Percentiles rank a stretch among this genome's conserved stretches.
Evolutionary conservation across 2,797 vertebrate species (phyloP).

Genomic region (Botia kubotai): DNA sequence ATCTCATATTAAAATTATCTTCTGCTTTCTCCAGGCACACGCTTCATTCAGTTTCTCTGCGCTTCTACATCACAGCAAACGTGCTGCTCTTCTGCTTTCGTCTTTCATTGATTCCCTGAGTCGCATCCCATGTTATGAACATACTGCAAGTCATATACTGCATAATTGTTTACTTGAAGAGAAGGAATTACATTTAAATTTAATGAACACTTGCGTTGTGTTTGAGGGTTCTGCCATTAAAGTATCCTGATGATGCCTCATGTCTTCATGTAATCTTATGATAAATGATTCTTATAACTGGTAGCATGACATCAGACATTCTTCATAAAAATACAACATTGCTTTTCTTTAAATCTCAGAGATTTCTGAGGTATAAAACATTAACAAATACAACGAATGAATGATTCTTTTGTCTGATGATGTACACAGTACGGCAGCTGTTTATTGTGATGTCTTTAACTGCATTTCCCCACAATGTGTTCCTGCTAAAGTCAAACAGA

Average conservation of each 20-base stretch:
- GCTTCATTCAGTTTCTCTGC: constrained; percentile 19
- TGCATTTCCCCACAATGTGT: not conserved
- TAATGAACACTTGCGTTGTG: not conserved
- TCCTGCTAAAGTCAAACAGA: not conserved
- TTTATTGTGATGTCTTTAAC: not conserved
- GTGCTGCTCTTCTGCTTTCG: constrained; percentile 32
- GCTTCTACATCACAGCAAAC: constrained; percentile 46
- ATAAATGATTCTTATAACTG: too few relatives aligned
- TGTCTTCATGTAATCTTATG: not conserved
- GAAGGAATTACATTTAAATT: not conserved
- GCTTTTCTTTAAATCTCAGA: not conserved
- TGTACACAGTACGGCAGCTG: not conserved
- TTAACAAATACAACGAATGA: not conserved
- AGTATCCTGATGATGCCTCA: not conserved
- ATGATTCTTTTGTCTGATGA: not conserved
- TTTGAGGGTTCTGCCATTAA: not conserved
- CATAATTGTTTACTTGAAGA: constrained; percentile 1
- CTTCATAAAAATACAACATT: not conserved
- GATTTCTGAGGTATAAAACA: not conserved
- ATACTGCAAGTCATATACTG: constrained; percentile 42
- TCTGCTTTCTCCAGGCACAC: constrained; percentile 11
- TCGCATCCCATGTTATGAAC: constrained; percentile 54
- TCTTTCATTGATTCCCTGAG: constrained; percentile 54
- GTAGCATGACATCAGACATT: not conserved
- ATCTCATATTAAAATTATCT: not conserved